Percentiles rank a stretch among this genome's conserved stretches.
Evolutionary conservation across 2,888 invertebrate species (phyloP).

Genomic region (Limulus polyphemus): DNA sequence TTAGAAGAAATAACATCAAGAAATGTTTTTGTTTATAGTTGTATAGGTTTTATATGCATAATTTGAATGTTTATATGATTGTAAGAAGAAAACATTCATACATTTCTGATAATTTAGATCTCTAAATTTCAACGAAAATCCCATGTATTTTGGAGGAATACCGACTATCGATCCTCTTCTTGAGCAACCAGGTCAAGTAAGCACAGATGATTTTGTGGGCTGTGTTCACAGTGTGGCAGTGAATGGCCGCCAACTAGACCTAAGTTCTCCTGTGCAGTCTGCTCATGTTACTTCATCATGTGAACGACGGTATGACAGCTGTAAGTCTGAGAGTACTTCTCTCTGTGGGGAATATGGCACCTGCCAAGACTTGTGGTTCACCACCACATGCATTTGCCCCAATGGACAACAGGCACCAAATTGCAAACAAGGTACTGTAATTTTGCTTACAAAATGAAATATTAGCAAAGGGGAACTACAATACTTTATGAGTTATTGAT

Average conservation of each 20-base stretch:
- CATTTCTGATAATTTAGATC: conserved; percentile 38
- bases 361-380: conserved; percentile 74
- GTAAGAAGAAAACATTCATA: too few relatives aligned
- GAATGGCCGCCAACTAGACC: conserved; percentile 68
- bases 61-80: too few relatives aligned
- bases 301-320: conserved; percentile 46
- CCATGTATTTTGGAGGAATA: conserved; percentile 71
- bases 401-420: conserved; percentile 58
- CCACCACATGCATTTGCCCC: conserved; percentile 49
- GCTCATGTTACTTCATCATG: conserved; percentile 63
- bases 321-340: conserved; percentile 13
- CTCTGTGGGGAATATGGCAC: conserved; percentile 50
- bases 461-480: too few relatives aligned
- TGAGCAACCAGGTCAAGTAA: conserved; percentile 77
- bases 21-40: too few relatives aligned
- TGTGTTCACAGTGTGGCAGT: conserved; percentile 82
- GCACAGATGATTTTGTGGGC: conserved; percentile 83
- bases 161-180: conserved; percentile 69
- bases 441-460: too few relatives aligned
- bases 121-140: conserved; percentile 78
- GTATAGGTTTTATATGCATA: too few relatives aligned
- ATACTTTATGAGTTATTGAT: too few relatives aligned
- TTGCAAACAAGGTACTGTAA: conserved; percentile 46
- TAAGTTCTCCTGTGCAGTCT: conserved; percentile 60
- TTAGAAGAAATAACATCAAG: too few relatives aligned